Percentiles rank a stretch among this genome's conserved stretches.
phyloP scores from a whole-genome alignment of 64 coral and sea anemone species.

The Porites lutea region DNA sequence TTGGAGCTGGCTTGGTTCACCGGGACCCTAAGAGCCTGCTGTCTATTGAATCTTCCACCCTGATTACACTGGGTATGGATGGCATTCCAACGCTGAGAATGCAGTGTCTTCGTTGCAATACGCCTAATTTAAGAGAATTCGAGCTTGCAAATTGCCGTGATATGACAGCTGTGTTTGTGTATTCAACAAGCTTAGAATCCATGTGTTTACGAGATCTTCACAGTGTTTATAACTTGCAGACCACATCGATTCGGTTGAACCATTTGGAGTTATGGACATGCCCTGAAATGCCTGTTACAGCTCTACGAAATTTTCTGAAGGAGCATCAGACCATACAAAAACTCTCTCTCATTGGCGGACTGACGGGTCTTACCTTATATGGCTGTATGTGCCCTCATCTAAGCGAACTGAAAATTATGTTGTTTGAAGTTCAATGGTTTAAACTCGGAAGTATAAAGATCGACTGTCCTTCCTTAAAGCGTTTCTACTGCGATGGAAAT shows the following conservation, averaged over 20 bases:
- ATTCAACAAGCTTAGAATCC: constrained; percentile 18
- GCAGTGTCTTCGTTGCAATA: constrained; percentile 40
- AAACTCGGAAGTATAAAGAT: constrained; percentile 31
- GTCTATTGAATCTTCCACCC: constrained; percentile 6
- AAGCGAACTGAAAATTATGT: not conserved
- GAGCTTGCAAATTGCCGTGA: constrained; percentile 3
- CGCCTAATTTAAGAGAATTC: constrained; percentile 15
- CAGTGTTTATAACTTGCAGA: constrained; percentile 13
- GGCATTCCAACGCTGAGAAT: constrained; percentile 23
- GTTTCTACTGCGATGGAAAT: constrained; percentile 31
- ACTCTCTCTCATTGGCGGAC: constrained; percentile 16
- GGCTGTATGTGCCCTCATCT: constrained; percentile 25
- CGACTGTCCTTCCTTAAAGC: constrained; percentile 2
- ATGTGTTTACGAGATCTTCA: constrained; percentile 29
- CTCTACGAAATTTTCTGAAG: constrained; percentile 15
- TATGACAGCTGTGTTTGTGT: constrained; percentile 1
- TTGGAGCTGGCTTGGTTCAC: constrained; percentile 41
- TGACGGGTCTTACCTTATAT: constrained; percentile 25
- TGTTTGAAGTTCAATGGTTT: not conserved
- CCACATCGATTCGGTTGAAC: not conserved
- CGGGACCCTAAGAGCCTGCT: constrained; percentile 32
- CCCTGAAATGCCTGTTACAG: constrained; percentile 16
- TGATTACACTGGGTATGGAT: constrained; percentile 3
- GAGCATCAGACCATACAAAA: constrained; percentile 17
- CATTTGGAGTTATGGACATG: constrained; percentile 12